A percentile compares a stretch with the other conserved stretches of the same genome.
Conservation (phyloP, 2,888 invertebrate species). For the Sepiola atlantica region DNA sequence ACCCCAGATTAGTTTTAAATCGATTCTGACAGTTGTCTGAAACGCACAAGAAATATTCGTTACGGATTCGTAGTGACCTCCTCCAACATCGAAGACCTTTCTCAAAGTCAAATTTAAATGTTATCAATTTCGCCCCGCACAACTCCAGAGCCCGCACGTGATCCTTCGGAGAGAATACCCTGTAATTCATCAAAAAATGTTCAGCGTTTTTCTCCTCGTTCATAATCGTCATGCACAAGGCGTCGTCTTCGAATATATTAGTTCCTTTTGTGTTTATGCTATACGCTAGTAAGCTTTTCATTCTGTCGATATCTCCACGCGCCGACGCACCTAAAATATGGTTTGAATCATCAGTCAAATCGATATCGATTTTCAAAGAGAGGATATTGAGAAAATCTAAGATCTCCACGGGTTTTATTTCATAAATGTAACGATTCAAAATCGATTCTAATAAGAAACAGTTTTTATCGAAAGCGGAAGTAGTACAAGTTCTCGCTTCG, state of each 20-base stretch:
- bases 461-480: not conserved
- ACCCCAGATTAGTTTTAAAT: not conserved
- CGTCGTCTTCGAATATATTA: not conserved
- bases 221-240: not conserved
- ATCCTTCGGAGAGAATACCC: not conserved
- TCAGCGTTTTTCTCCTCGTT: not conserved
- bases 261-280: not conserved
- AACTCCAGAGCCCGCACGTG: not conserved
- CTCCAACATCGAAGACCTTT: not conserved
- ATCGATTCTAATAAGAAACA: not conserved
- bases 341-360: too few relatives aligned
- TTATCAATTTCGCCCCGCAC: not conserved
- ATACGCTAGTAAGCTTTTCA: not conserved
- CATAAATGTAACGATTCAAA: not conserved
- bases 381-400: not conserved
- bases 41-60: not conserved
- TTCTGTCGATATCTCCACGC: not conserved
- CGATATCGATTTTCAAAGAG: too few relatives aligned
- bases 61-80: not conserved
- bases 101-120: not conserved
- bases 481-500: accelerated
- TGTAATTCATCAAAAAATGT: not conserved
- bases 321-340: not conserved
- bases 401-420: not conserved
- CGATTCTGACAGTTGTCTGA: not conserved